A percentile compares a stretch with the other conserved stretches of the same genome.
Evolutionary conservation across 2,888 invertebrate species (phyloP).

Genomic region (Adineta ricciae): DNA sequence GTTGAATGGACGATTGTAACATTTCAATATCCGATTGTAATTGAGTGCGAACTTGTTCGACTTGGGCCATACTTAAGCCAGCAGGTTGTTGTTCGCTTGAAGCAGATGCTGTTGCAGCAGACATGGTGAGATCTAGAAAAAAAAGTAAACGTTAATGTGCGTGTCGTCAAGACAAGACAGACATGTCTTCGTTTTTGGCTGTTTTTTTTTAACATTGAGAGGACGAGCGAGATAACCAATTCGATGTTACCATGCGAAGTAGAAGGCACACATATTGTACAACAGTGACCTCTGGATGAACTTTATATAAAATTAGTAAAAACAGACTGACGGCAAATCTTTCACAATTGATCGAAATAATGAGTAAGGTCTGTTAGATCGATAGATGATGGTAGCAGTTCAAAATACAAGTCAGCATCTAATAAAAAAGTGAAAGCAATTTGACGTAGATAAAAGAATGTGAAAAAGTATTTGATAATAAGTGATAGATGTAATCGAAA

Average conservation of each 20-base stretch:
- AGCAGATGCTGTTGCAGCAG: background rate
- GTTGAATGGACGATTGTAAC: conserved; percentile 23
- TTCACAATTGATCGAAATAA: no score
- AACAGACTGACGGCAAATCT: no score
- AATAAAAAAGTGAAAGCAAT: no score
- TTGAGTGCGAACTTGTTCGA: conserved; percentile 30
- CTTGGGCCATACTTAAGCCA: background rate
- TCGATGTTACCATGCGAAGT: background rate
- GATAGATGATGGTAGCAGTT: no score
- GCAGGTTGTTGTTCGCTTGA: background rate
- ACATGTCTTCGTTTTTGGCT: background rate
- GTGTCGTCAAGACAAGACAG: conserved; percentile 1
- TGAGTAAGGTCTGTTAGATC: no score
- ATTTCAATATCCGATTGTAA: conserved; percentile 32
- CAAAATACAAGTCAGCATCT: no score
- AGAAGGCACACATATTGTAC: background rate
- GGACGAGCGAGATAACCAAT: background rate
- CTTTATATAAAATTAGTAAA: no score
- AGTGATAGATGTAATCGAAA: no score
- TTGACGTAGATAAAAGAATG: no score
- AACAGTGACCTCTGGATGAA: background rate
- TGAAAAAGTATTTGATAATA: no score
- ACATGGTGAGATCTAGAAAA: conserved; percentile 14
- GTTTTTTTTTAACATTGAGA: background rate
- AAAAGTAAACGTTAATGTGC: background rate